phyloP scores from a whole-genome alignment of 1,140 invertebrate genomes.

The Andrena cerasifolii region DNA sequence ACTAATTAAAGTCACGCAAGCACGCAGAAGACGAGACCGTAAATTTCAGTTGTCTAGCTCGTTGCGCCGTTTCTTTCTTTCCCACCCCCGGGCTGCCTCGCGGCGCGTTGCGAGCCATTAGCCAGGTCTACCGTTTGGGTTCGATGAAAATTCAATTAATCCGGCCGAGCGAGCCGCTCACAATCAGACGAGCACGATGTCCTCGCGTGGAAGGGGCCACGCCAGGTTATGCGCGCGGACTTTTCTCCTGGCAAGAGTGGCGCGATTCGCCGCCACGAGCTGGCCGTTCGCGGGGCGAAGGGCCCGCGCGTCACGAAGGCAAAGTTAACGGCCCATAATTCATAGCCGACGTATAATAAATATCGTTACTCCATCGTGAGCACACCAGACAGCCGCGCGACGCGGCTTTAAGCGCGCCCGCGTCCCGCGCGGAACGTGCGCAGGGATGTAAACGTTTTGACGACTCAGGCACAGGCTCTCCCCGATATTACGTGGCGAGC shows the following conservation, averaged over 20 bases:
- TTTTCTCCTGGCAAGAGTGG: slow-evolving; percentile 51
- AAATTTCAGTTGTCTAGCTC: no score
- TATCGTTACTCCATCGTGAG: slow-evolving; percentile 67
- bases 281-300: slow-evolving; percentile 51
- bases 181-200: slow-evolving; percentile 2
- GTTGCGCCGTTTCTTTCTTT: background rate
- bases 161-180: background rate
- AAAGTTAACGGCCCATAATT: slow-evolving; percentile 73
- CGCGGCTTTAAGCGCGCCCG: slow-evolving; percentile 25
- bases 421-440: slow-evolving; percentile 32
- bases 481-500: slow-evolving; percentile 51
- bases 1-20: background rate
- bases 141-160: slow-evolving; percentile 26
- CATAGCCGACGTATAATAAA: slow-evolving; percentile 73
- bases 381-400: slow-evolving; percentile 49
- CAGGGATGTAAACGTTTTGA: slow-evolving; percentile 54
- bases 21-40: no score
- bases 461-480: slow-evolving; percentile 44
- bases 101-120: background rate
- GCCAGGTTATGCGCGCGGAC: background rate
- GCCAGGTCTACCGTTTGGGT: background rate
- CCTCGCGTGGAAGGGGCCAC: background rate
- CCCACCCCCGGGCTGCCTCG: background rate
- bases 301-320: slow-evolving; percentile 63
- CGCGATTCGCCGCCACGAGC: slow-evolving; percentile 46